phyloP scores from a whole-genome alignment of 2,888 invertebrate genomes.

The Latrodectus elegans region DNA sequence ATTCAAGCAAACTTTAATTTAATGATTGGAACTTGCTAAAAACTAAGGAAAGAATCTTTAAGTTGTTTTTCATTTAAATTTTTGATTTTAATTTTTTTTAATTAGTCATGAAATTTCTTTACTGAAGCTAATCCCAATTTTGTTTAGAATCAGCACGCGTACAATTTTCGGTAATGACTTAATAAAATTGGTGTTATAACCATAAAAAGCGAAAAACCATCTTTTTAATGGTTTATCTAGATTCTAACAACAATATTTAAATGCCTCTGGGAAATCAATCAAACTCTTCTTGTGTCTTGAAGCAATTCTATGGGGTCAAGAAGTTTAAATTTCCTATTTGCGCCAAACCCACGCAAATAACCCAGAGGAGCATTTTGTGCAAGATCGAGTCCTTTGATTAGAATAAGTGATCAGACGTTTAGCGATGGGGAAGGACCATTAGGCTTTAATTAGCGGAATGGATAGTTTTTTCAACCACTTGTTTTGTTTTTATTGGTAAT shows the following conservation, averaged over 20 bases:
- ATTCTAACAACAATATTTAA: not conserved
- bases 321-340: not conserved
- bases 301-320: not conserved
- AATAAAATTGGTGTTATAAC: too few species aligned
- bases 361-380: constrained; percentile 32
- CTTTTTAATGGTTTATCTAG: too few species aligned
- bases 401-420: constrained; percentile 44
- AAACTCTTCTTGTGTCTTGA: not conserved
- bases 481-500: constrained; percentile 51
- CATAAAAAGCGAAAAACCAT: too few species aligned
- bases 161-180: too few species aligned
- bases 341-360: not conserved
- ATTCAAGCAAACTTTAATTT: too few species aligned
- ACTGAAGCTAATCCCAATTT: too few species aligned
- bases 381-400: constrained; percentile 40
- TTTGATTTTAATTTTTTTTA: too few species aligned
- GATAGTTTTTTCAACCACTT: constrained; percentile 21
- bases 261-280: not conserved
- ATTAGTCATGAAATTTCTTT: too few species aligned
- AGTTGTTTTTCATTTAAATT: too few species aligned
- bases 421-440: constrained; percentile 52
- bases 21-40: too few species aligned
- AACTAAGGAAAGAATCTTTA: too few species aligned
- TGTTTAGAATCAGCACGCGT: too few species aligned
- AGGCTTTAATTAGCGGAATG: constrained; percentile 60